These are phyloP conservation scores for Caenorhabditis imperialis DNA, from an alignment of 2,888 invertebrate species.

Conservation along the genomic window DNA sequence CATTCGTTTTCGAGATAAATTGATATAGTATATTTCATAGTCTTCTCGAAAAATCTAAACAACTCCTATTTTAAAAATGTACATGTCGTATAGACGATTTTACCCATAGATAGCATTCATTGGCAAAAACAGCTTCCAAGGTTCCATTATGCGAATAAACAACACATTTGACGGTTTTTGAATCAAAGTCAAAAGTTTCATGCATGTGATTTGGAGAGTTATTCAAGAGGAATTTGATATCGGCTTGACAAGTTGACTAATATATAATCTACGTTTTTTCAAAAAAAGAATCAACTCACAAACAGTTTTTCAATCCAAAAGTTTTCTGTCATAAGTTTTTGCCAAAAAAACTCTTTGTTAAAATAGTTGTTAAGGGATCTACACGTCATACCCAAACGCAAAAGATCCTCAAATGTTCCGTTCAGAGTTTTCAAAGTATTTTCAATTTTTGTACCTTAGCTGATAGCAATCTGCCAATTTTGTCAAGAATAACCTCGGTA, in stretches of 20 bases:
- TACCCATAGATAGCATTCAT: slow-evolving; percentile 26
- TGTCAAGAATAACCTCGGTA: background rate
- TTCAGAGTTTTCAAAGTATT: background rate
- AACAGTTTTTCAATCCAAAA: slow-evolving; percentile 7
- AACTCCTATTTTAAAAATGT: background rate
- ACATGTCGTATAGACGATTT: background rate
- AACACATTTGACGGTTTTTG: background rate
- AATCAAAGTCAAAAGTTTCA: background rate
- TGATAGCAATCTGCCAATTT: slow-evolving; percentile 1
- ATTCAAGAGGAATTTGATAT: slow-evolving; percentile 6
- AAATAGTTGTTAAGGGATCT: background rate
- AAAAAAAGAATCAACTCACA: slow-evolving; percentile 9
- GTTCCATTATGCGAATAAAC: slow-evolving; percentile 11
- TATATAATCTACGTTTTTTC: no score
- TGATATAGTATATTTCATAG: slow-evolving; percentile 2
- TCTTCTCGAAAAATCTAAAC: slow-evolving; percentile 13
- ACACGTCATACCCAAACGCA: background rate
- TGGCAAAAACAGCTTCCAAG: slow-evolving; percentile 8
- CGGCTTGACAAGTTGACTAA: slow-evolving; percentile 17
- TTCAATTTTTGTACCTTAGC: slow-evolving; percentile 8
- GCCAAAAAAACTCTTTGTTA: slow-evolving; percentile 13
- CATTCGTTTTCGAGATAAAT: background rate
- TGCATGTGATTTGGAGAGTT: slow-evolving; percentile 3
- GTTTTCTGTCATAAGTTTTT: slow-evolving; percentile 1
- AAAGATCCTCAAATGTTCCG: slow-evolving; percentile 16